Evolutionary conservation across 2,113 vertebrate species (phyloP).

Genomic region (Salvelinus fontinalis): DNA sequence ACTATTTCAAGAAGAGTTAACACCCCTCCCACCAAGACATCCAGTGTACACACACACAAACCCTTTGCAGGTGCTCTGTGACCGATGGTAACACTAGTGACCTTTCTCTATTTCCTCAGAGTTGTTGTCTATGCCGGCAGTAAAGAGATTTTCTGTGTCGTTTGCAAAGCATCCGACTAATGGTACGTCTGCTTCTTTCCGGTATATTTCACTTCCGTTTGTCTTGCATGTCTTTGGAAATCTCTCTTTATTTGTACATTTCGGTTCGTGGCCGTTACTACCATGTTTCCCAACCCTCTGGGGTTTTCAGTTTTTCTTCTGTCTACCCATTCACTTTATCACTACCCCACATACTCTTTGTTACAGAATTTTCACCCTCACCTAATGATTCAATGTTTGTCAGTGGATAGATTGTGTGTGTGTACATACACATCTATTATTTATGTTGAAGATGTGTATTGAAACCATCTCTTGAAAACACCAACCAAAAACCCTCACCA

Average conservation of each 20-base stretch:
- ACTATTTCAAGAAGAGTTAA: background rate
- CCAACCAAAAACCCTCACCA: slow-evolving; percentile 15
- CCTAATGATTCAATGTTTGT: slow-evolving; percentile 39
- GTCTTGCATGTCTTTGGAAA: slow-evolving; percentile 80
- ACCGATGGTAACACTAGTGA: slow-evolving; percentile 84
- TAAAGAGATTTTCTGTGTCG: slow-evolving; percentile 99
- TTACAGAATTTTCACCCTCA: slow-evolving; percentile 50
- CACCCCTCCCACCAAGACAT: background rate
- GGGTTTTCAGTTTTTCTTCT: slow-evolving; percentile 41
- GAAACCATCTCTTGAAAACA: slow-evolving; percentile 37
- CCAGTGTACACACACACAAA: slow-evolving; percentile 2
- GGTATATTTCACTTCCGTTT: slow-evolving; percentile 79
- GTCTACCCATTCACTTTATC: slow-evolving; percentile 58
- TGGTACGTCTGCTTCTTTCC: slow-evolving; percentile 99
- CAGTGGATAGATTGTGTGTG: slow-evolving; percentile 8
- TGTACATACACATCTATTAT: slow-evolving; percentile 23
- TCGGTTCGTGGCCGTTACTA: slow-evolving; percentile 33
- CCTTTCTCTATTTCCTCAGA: slow-evolving; percentile 98
- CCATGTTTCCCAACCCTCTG: slow-evolving; percentile 58
- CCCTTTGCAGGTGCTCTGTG: slow-evolving; percentile 48
- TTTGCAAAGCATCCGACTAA: slow-evolving; percentile 99
- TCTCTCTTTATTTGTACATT: slow-evolving; percentile 54
- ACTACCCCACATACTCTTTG: slow-evolving; percentile 65
- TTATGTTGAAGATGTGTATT: slow-evolving; percentile 38
- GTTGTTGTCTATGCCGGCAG: slow-evolving; percentile 99